Conservation (phyloP, 2,888 invertebrate genomes). For the Mellilla xanthometata region DNA sequence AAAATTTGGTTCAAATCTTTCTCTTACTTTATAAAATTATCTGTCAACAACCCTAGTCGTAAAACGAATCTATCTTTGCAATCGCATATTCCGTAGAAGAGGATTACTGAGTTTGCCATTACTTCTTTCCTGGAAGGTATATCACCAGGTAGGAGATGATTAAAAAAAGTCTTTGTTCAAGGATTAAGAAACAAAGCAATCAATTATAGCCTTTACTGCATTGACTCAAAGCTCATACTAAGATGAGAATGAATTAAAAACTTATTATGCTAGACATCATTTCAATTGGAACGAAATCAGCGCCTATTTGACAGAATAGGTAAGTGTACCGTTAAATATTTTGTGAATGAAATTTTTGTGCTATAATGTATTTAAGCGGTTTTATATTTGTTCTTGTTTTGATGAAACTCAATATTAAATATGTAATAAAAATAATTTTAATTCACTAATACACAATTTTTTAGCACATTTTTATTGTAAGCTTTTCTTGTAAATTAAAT, state of each 20-base stretch:
- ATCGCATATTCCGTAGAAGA: constrained; percentile 71
- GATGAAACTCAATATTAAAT: too few species aligned
- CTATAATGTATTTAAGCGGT: too few species aligned
- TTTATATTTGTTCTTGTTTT: too few species aligned
- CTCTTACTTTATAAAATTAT: constrained; percentile 6
- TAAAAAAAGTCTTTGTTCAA: constrained; percentile 58
- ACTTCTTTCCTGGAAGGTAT: constrained; percentile 75
- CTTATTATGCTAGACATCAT: constrained; percentile 32
- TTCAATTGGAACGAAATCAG: constrained; percentile 46
- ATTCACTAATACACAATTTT: too few species aligned
- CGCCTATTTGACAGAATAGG: constrained; percentile 42
- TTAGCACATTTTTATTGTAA: too few species aligned
- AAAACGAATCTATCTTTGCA: constrained; percentile 64
- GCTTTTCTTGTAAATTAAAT: too few species aligned
- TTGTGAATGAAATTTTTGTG: constrained; percentile 48
- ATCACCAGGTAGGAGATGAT: constrained; percentile 66
- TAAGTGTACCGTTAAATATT: constrained; percentile 52
- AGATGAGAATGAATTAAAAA: constrained; percentile 1
- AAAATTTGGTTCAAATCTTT: too few species aligned
- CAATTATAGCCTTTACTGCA: constrained; percentile 31
- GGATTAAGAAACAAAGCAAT: constrained; percentile 14
- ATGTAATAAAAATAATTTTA: too few species aligned
- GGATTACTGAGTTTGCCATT: constrained; percentile 74
- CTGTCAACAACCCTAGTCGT: constrained; percentile 55
- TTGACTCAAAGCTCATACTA: constrained; percentile 21